These are phyloP conservation scores for Drosophila kohkoa DNA, from an alignment of 1,140 invertebrate species.

Conservation along the genomic window DNA sequence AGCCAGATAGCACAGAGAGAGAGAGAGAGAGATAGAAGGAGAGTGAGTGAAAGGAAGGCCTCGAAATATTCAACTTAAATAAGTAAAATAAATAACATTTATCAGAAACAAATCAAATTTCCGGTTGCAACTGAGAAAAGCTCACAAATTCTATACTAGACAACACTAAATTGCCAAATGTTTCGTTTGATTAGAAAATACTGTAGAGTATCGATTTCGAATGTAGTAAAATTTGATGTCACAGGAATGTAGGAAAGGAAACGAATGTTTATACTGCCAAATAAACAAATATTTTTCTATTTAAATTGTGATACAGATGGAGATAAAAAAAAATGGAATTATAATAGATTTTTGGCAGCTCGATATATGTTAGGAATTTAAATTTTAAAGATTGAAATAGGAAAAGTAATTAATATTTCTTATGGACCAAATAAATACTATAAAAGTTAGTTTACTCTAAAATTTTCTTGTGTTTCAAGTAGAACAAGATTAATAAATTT, in stretches of 20 bases:
- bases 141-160: conserved; percentile 4
- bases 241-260: not conserved
- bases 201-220: not conserved
- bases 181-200: conserved; percentile 27
- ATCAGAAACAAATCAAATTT: conserved; percentile 82
- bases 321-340: too few relatives aligned
- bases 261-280: not conserved
- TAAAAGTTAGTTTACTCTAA: too few relatives aligned
- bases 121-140: conserved; percentile 65
- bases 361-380: too few relatives aligned
- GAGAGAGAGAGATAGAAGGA: not conserved
- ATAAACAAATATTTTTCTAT: too few relatives aligned
- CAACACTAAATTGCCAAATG: conserved; percentile 18
- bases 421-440: too few relatives aligned
- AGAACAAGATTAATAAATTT: too few relatives aligned
- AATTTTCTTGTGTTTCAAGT: too few relatives aligned
- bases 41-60: not conserved
- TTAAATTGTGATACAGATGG: too few relatives aligned
- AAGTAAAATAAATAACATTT: conserved; percentile 82
- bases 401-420: too few relatives aligned
- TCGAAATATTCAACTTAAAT: conserved; percentile 60
- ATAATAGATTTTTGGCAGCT: too few relatives aligned
- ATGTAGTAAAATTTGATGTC: conserved; percentile 9
- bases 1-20: not conserved
- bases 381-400: too few relatives aligned